Base-by-base conservation (phyloP, 1,140 invertebrate genomes). In the Nasonia giraulti region DNA sequence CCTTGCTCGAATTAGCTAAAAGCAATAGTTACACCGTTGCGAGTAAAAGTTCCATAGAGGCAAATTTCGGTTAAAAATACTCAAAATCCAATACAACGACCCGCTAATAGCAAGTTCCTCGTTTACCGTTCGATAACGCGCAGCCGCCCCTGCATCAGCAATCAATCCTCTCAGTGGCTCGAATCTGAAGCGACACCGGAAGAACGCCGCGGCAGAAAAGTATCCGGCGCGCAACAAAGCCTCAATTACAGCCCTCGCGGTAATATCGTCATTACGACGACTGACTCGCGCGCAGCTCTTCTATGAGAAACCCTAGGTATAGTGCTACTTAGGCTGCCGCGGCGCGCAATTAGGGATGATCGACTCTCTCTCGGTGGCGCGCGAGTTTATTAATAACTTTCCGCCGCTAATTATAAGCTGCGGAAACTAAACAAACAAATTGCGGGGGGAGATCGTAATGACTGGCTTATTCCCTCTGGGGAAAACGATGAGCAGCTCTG, bases 381-480 rank as follows among this genome's bases (percentile, higher is more conserved):
- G 17, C 78, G 33, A 62, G 55, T 80, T 66, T 68, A 80, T 80
- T 80, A 80, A 80, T 68, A 79, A 80, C 62, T 80, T 68, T 40
- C 62, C 20, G 17, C 20, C 11, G 62, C 31, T 40, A 80, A 80
- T 68, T 68, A 68, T 33, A 17, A 68, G 33, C 55, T 62, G 55
- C 12, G 50, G 17, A 68, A 33, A 20, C 20, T n/a, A 55, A 80
- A 40, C 20, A 80, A 80, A 80, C 31, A 80, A 80, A 68, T 80
- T 80, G 62, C 37, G 37, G 33, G 20, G 20, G 20, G n/a, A 68
- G 14, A 55, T 68, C 12, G 31, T 80, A 80, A 80, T 31, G n/a
- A 55, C 50, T 20, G 50, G 50, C 50, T 55, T 55, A 17, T 20
- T 17, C 20, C 50, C 12, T 14, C 12, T 2, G 50, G 47, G 50